These are phyloP conservation scores for Pantala flavescens DNA, from an alignment of 1,140 invertebrate genomes.

Conservation along the genomic window DNA sequence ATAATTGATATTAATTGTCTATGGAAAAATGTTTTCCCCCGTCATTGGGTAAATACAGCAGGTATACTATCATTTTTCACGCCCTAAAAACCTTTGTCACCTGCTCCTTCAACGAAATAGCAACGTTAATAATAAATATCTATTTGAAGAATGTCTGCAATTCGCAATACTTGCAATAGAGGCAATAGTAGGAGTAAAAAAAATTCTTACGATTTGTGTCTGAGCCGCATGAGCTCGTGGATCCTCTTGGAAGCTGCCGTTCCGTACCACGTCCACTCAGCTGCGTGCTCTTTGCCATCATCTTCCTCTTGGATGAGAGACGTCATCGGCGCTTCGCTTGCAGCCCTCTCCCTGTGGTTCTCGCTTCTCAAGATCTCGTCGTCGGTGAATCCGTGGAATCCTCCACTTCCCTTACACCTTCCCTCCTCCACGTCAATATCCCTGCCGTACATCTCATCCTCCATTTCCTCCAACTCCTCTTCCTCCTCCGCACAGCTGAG, in stretches of 20 bases:
- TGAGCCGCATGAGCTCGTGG: neutral
- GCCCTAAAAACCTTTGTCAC: too few relatives aligned
- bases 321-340: neutral
- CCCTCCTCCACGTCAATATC: neutral
- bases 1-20: too few relatives aligned
- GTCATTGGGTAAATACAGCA: too few relatives aligned
- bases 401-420: neutral
- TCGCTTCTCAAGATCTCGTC: conserved; percentile 58
- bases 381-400: conserved; percentile 47
- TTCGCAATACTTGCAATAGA: too few relatives aligned
- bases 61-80: too few relatives aligned
- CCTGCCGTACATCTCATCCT: neutral
- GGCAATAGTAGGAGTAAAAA: too few relatives aligned
- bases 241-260: neutral
- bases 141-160: too few relatives aligned
- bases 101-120: too few relatives aligned
- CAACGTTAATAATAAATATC: too few relatives aligned
- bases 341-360: conserved; percentile 29
- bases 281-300: neutral
- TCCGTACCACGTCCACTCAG: neutral
- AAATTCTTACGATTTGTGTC: neutral
- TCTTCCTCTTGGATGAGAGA: neutral
- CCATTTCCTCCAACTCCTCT: neutral
- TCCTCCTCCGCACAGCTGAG: neutral
- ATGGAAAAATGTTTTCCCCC: too few relatives aligned